Base-by-base conservation (phyloP, 1,140 invertebrate genomes). In the Dendroctonus ponderosae region DNA sequence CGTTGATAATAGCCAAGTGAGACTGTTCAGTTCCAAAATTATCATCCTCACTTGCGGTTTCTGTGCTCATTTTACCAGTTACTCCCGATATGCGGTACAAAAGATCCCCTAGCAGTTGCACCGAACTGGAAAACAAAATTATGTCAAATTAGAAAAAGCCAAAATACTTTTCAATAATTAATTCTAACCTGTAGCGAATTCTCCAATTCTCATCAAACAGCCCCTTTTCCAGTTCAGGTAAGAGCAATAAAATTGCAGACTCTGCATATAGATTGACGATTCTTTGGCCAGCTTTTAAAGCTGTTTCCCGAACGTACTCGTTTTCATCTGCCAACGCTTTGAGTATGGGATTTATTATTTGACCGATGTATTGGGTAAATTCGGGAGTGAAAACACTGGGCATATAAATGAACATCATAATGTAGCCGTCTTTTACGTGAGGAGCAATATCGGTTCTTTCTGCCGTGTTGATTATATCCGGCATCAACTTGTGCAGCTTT, bases 341-440 rank as follows among this genome's bases (percentile, higher is more conserved):
- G 8, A 99, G 80, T 73, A 99, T 98, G 0, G 97, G 96, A 79
- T 94, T 98, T 71, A 99, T 96, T 66, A 99, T 98, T 77, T 95
- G 91, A 0, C 95, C 94, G 74, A 99, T 97, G 79, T 98, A 99
- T 0, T 91, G 91, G 6, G 92, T 92, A 78, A 99, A 99, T 74
- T 96, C 93, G 53, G 90, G 87, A 3, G 91, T 94, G 81, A 99
- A 99, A 0, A 96, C 95, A 66, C 91, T 89, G 0, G 98, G 98
- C 88, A 99, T 92, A 79, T 99, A 99, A 77, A 99, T 99, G 79
- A 98, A 99, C 92, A 99, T 96, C 94, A 99, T 98, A 52, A 99
- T 98, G 80, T 99, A 99, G 38, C 98, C 98, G 82, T 99, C 98
- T 74, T 98, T 94, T 0, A 99, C 96, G 79, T 98, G 94, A 2